A percentile compares a stretch with the other conserved stretches of the same genome.
Conservation (phyloP, 2,888 invertebrate species). For the Pseudeuparius sepicola region DNA sequence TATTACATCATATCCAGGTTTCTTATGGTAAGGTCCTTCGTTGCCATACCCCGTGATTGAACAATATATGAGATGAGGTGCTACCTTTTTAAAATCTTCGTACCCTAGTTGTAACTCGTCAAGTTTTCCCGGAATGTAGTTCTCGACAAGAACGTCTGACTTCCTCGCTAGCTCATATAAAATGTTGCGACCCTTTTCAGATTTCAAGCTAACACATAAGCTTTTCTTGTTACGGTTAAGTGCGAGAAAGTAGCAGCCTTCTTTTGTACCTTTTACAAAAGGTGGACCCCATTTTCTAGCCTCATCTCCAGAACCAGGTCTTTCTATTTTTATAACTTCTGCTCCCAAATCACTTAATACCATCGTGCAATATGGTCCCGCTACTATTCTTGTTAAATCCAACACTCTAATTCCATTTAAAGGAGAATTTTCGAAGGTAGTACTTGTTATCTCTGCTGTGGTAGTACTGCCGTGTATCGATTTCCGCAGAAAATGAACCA, state of each 20-base stretch:
- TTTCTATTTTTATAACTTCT: slow-evolving; percentile 86
- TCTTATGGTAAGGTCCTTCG: slow-evolving; percentile 71
- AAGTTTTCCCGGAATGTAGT: slow-evolving; percentile 87
- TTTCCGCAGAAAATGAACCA: too few species aligned
- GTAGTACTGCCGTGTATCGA: too few species aligned
- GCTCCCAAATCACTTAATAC: slow-evolving; percentile 87
- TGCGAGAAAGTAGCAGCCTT: slow-evolving; percentile 75
- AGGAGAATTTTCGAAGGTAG: slow-evolving; percentile 41
- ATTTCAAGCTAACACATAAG: slow-evolving; percentile 76
- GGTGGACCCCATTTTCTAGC: slow-evolving; percentile 92
- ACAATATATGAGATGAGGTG: slow-evolving; percentile 82
- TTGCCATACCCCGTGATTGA: slow-evolving; percentile 89
- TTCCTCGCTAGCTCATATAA: slow-evolving; percentile 61
- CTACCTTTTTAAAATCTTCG: slow-evolving; percentile 52
- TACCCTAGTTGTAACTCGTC: slow-evolving; percentile 71
- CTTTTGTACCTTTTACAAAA: slow-evolving; percentile 51
- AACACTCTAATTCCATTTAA: slow-evolving; percentile 62
- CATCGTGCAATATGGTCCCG: slow-evolving; percentile 94
- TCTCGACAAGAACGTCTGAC: slow-evolving; percentile 86
- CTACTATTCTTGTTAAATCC: slow-evolving; percentile 78
- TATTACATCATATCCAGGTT: slow-evolving; percentile 95
- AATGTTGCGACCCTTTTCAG: slow-evolving; percentile 50
- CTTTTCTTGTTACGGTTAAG: slow-evolving; percentile 93
- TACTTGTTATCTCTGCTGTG: too few species aligned
- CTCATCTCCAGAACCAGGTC: slow-evolving; percentile 75